phyloP scores from a whole-genome alignment of 2,888 invertebrate species.

The Meganola albula region DNA sequence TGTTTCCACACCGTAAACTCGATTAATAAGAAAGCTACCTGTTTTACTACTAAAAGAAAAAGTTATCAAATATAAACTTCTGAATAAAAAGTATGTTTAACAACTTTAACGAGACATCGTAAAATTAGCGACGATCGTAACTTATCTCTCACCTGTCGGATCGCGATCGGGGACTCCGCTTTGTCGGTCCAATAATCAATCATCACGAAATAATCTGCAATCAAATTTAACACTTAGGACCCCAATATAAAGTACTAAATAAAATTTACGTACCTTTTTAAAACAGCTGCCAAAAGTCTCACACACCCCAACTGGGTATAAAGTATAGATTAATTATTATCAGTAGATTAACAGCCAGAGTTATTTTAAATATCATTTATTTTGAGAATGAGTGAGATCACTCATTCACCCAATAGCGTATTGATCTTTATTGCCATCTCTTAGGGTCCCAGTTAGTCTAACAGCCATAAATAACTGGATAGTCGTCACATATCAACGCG shows the following conservation, averaged over 20 bases:
- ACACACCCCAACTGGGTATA: conserved; percentile 18
- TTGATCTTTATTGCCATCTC: conserved; percentile 13
- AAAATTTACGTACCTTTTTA: conserved; percentile 3
- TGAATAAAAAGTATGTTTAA: conserved; percentile 10
- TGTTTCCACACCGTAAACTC: conserved; percentile 18
- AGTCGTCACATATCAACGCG: conserved; percentile 41
- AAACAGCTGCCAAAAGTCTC: conserved; percentile 24
- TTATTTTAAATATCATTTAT: conserved; percentile 28
- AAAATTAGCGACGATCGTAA: conserved; percentile 24
- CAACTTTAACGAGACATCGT: conserved; percentile 19
- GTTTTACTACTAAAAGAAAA: conserved; percentile 8
- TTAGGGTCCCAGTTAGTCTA: conserved; percentile 24
- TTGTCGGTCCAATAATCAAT: conserved; percentile 27
- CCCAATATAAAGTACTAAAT: conserved; percentile 3
- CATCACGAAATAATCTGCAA: conserved; percentile 7
- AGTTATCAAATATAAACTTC: conserved; percentile 6
- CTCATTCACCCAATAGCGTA: conserved; percentile 25
- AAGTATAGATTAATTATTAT: conserved; percentile 32
- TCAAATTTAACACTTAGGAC: conserved; percentile 10
- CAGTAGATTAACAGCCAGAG: conserved; percentile 31
- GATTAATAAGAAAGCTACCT: conserved; percentile 13
- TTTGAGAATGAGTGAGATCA: conserved; percentile 29
- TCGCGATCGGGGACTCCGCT: too few species aligned
- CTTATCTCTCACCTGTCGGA: conserved; percentile 34
- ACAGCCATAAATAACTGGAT: conserved; percentile 31